Percentiles rank a stretch among this genome's conserved stretches.
These are phyloP conservation scores for Notiomystis cincta DNA, from an alignment of 2,113 vertebrate genomes.

Conservation along the genomic window DNA sequence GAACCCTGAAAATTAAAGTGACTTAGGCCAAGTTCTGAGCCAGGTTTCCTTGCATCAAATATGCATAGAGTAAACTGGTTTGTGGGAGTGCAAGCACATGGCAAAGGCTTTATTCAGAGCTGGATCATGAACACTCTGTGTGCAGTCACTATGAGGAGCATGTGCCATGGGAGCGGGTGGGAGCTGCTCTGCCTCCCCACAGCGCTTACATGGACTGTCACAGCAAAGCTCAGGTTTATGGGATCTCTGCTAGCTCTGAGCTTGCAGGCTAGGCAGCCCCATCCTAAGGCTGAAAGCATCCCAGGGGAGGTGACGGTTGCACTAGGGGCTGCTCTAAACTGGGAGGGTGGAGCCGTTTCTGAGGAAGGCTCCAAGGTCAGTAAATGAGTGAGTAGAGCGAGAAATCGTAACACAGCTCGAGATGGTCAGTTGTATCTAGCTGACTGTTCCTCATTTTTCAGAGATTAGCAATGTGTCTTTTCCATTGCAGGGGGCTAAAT, in stretches of 20 bases:
- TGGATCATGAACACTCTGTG: background rate
- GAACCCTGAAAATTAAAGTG: background rate
- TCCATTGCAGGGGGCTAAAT: background rate
- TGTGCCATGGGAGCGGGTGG: rapidly evolving
- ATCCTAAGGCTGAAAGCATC: background rate
- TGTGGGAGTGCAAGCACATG: background rate
- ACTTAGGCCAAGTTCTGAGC: background rate
- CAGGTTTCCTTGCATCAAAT: background rate
- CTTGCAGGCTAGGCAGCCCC: background rate
- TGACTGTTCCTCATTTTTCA: background rate
- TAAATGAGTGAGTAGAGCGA: background rate
- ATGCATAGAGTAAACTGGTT: background rate
- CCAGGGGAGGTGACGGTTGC: background rate
- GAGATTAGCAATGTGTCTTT: background rate
- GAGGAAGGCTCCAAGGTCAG: background rate
- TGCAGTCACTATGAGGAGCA: rapidly evolving
- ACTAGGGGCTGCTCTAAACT: background rate
- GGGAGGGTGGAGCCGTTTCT: background rate
- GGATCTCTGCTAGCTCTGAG: background rate
- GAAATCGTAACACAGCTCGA: background rate
- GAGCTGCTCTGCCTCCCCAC: background rate
- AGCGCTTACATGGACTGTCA: background rate
- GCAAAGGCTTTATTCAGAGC: background rate
- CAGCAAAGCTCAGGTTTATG: background rate
- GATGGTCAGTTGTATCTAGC: background rate